phyloP scores from a whole-genome alignment of 2,113 vertebrate genomes.

The Gila orcuttii region DNA sequence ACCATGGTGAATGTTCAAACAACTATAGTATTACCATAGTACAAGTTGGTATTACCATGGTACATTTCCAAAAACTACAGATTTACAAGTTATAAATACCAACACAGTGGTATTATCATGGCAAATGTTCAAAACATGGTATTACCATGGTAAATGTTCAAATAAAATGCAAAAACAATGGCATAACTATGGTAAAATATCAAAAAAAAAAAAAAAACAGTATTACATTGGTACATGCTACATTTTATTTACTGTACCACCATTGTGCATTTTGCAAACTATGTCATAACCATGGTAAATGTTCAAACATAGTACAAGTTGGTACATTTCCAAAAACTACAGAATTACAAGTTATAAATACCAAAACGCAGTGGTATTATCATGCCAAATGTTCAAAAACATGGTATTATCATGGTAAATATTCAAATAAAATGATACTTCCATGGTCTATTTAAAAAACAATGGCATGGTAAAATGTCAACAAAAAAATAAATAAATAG shows the following conservation, averaged over 20 bases:
- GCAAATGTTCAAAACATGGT: too few species aligned
- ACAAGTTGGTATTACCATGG: neutral
- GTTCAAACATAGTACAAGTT: neutral
- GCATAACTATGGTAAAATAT: too few species aligned
- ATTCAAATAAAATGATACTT: neutral
- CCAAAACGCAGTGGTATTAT: neutral
- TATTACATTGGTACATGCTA: neutral
- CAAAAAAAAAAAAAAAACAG: too few species aligned
- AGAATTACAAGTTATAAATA: neutral
- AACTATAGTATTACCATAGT: neutral
- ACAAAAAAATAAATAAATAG: neutral
- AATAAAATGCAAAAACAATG: too few species aligned
- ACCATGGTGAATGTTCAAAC: neutral
- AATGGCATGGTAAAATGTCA: neutral
- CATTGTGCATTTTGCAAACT: too few species aligned
- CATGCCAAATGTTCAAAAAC: too few species aligned
- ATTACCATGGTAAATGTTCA: too few species aligned
- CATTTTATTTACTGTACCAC: too few species aligned
- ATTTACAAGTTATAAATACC: neutral
- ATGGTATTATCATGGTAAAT: neutral
- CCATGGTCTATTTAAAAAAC: neutral
- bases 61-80: too few species aligned
- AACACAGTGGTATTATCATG: neutral
- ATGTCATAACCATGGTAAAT: neutral
- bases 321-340: neutral